These are phyloP conservation scores for Agonum fuliginosum DNA, from an alignment of 2,888 invertebrate species.

Conservation along the genomic window DNA sequence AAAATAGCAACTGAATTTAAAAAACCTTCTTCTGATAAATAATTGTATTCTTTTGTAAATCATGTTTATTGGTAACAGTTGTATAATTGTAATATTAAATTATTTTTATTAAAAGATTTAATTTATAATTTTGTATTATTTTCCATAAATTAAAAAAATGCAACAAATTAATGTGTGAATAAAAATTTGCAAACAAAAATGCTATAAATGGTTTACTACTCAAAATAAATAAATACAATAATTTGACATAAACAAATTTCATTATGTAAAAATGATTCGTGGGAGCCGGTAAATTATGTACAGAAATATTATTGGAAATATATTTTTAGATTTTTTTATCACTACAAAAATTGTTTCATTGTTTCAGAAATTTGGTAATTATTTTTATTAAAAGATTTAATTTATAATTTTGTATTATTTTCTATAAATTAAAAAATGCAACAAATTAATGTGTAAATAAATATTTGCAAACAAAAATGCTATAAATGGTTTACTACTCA, in stretches of 20 bases:
- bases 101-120: constrained; percentile 53
- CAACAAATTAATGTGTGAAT: background rate
- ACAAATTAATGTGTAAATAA: background rate
- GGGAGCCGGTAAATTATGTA: too few species aligned
- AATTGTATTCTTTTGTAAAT: constrained; percentile 30
- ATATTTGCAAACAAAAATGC: background rate
- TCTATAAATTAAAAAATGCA: background rate
- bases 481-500: too few species aligned
- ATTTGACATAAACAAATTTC: too few species aligned
- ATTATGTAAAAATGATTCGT: too few species aligned
- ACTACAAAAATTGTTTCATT: background rate
- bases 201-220: too few species aligned
- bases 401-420: background rate
- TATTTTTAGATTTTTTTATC: constrained; percentile 19
- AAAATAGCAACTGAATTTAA: constrained; percentile 75
- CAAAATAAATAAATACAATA: too few species aligned
- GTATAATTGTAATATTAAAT: constrained; percentile 19
- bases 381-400: background rate
- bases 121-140: background rate
- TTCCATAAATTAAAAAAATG: background rate
- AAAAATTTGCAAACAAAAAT: background rate
- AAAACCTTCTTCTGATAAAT: constrained; percentile 67
- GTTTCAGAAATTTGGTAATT: constrained; percentile 21
- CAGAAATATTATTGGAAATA: background rate
- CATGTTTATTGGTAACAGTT: constrained; percentile 36